Evolutionary conservation across 2,888 invertebrate genomes (phyloP).

Genomic region (Lepidochrysops patricia): DNA sequence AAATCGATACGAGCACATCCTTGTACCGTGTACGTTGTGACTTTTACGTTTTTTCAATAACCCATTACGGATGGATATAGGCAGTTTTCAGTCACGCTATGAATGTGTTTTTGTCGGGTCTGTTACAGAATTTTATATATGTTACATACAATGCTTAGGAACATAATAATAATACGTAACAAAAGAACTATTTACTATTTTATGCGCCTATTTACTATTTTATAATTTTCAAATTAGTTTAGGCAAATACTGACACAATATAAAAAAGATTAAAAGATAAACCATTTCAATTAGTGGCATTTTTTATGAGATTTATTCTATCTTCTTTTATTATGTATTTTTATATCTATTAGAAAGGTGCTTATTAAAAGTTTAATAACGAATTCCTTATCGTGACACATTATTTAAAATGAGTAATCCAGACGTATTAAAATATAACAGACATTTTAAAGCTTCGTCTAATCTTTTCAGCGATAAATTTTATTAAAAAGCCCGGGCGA

Average conservation of each 20-base stretch:
- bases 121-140: too few relatives aligned
- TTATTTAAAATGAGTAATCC: neutral
- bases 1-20: constrained; percentile 32
- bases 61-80: constrained; percentile 5
- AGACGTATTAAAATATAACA: neutral
- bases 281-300: too few relatives aligned
- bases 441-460: constrained; percentile 14
- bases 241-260: too few relatives aligned
- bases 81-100: too few relatives aligned
- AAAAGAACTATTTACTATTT: too few relatives aligned
- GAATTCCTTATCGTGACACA: neutral
- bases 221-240: too few relatives aligned
- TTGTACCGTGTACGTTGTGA: constrained; percentile 23
- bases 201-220: too few relatives aligned
- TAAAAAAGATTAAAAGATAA: too few relatives aligned
- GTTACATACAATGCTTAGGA: too few relatives aligned
- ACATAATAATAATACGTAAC: too few relatives aligned
- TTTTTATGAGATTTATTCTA: too few relatives aligned
- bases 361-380: neutral
- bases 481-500: constrained; percentile 46
- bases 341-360: neutral
- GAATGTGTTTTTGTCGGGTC: too few relatives aligned
- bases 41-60: constrained; percentile 11
- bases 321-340: neutral
- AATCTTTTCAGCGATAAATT: constrained; percentile 41